Evolutionary conservation across 2,113 vertebrate genomes (phyloP).

Genomic region (Stigmatopora nigra): DNA sequence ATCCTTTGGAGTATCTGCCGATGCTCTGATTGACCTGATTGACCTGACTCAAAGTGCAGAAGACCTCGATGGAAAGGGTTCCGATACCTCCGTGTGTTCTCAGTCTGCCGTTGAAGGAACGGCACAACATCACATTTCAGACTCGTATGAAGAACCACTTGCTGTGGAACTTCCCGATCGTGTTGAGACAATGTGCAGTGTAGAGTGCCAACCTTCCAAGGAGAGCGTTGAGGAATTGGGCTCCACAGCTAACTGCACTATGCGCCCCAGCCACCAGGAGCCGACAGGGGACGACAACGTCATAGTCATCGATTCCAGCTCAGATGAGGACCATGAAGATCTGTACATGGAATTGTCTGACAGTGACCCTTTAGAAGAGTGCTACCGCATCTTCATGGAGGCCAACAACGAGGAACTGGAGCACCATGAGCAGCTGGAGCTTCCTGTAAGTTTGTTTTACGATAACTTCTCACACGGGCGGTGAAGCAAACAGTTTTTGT

Average conservation of each 20-base stretch:
- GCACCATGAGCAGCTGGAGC: conserved; percentile 3
- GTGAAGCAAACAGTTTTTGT: no score
- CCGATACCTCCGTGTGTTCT: conserved; percentile 17
- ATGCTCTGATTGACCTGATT: conserved; percentile 23
- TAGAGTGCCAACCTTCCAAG: neutral
- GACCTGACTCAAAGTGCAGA: conserved; percentile 43
- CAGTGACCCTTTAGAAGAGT: conserved; percentile 71
- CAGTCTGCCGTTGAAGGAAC: conserved; percentile 6
- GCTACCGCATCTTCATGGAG: conserved; percentile 73
- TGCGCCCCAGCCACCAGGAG: neutral
- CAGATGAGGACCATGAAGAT: conserved; percentile 51
- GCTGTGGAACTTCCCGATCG: neutral
- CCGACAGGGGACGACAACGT: neutral
- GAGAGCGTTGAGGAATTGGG: neutral
- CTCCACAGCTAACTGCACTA: conserved; percentile 6
- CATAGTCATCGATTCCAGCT: conserved; percentile 42
- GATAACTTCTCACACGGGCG: no score
- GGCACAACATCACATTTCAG: neutral
- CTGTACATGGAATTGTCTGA: conserved; percentile 68
- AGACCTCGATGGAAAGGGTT: conserved; percentile 32
- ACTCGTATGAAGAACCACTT: neutral
- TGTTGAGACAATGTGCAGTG: conserved; percentile 1
- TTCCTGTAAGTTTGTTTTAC: conserved; percentile 50
- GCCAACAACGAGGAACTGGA: conserved; percentile 37
- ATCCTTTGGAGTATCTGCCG: conserved; percentile 3